These are phyloP conservation scores for Pachycephala philippinensis DNA, from an alignment of 2,113 vertebrate species.

Conservation along the genomic window DNA sequence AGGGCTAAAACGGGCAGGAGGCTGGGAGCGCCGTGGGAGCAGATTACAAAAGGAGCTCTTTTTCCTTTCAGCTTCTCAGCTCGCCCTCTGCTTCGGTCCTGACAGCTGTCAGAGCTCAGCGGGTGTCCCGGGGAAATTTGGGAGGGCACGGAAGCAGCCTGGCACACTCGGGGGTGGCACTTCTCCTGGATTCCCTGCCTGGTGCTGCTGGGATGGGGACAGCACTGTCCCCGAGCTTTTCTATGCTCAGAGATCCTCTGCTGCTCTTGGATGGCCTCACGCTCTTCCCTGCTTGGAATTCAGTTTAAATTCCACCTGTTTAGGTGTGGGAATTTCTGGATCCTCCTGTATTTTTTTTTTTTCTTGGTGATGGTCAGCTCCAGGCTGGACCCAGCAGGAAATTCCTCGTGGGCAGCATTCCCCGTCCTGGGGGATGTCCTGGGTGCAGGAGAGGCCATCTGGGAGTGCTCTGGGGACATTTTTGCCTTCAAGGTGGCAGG, in stretches of 20 bases:
- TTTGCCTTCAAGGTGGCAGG: neutral
- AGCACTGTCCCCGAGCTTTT: neutral
- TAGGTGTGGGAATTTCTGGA: neutral
- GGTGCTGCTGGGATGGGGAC: neutral
- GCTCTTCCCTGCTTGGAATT: neutral
- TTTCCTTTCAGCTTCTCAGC: neutral
- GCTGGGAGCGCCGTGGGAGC: neutral
- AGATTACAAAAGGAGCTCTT: neutral
- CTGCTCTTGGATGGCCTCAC: neutral
- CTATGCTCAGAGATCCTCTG: neutral
- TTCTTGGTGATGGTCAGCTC: neutral
- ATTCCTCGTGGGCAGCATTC: neutral
- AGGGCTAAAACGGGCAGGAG: neutral
- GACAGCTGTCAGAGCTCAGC: neutral
- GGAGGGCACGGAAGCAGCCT: neutral
- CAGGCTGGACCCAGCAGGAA: neutral
- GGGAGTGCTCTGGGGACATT: neutral
- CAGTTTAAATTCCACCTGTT: neutral
- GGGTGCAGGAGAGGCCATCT: neutral
- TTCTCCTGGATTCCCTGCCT: rapidly evolving
- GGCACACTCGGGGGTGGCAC: neutral
- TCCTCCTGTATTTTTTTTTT: neutral
- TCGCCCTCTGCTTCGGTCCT: neutral
- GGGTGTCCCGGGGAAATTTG: neutral
- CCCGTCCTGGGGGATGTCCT: neutral